Evolutionary conservation across 2,113 vertebrate species (phyloP).

Genomic region (Dicaeum eximium): DNA sequence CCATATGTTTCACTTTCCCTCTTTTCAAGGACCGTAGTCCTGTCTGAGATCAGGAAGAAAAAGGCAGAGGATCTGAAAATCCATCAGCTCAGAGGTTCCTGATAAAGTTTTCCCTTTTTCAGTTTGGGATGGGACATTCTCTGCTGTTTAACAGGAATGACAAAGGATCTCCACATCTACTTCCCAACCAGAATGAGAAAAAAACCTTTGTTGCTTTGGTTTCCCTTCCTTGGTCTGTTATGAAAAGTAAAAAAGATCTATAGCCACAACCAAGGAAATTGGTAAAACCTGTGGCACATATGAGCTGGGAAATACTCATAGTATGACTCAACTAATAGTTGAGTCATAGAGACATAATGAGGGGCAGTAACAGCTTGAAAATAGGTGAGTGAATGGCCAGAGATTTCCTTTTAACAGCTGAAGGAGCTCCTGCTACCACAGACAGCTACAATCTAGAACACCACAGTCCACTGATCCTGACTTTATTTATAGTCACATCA

Average conservation of each 20-base stretch:
- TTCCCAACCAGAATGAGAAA: background rate
- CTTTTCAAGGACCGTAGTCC: background rate
- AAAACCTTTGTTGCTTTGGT: background rate
- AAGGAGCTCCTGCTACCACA: background rate
- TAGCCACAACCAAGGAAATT: background rate
- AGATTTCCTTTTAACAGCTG: background rate
- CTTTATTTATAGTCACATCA: background rate
- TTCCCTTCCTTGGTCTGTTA: background rate
- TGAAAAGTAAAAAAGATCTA: background rate
- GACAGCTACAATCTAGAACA: accelerated
- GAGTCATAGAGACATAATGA: background rate
- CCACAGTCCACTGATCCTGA: accelerated
- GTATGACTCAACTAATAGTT: too few species aligned
- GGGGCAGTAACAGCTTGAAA: background rate
- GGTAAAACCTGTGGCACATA: background rate
- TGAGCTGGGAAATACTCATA: background rate
- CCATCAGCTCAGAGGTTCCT: background rate
- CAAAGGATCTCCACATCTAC: background rate
- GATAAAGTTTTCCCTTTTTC: background rate
- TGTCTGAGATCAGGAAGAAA: background rate
- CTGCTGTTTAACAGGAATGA: background rate
- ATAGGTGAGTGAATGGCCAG: background rate
- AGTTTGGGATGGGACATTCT: background rate
- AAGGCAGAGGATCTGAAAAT: background rate
- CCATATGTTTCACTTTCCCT: background rate